These are phyloP conservation scores for Harpegnathos saltator DNA, from an alignment of 1,140 invertebrate genomes.

Conservation along the genomic window DNA sequence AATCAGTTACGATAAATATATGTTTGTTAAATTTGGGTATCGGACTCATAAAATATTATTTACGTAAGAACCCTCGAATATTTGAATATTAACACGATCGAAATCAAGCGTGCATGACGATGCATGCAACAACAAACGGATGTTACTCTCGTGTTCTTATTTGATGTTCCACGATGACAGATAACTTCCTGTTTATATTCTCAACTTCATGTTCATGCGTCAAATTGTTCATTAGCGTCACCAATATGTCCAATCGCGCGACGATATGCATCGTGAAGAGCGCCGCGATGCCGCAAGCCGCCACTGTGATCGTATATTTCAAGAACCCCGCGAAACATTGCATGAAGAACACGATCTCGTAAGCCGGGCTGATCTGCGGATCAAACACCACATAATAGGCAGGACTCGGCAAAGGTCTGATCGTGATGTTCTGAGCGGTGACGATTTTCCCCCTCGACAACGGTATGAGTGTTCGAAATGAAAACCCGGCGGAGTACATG, in stretches of 20 bases:
- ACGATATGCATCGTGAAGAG: conserved; percentile 62
- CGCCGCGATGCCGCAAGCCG: conserved; percentile 56
- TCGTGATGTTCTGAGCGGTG: conserved; percentile 55
- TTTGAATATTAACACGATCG: not conserved
- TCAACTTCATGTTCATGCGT: not conserved
- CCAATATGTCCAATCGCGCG: conserved; percentile 60
- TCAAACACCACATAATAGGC: conserved; percentile 58
- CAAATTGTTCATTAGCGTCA: conserved; percentile 50
- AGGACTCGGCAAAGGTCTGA: conserved; percentile 53
- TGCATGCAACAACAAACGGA: not conserved
- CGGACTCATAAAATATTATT: no score
- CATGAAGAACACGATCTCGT: conserved; percentile 64
- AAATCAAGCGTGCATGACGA: no score
- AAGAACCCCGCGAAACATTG: conserved; percentile 60
- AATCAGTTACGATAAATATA: no score
- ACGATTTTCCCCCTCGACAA: conserved; percentile 56
- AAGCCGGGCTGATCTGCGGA: conserved; percentile 44
- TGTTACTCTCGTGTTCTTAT: conserved; percentile 38
- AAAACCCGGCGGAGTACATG: not conserved
- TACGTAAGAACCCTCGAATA: no score
- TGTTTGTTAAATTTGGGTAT: no score
- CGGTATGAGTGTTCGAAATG: conserved; percentile 60
- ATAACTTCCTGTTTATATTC: conserved; percentile 23
- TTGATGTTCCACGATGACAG: conserved; percentile 55
- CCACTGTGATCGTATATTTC: conserved; percentile 38